Evolutionary conservation across 2,888 invertebrate genomes (phyloP), one percentile per base, ranked within the genome.

Genomic region (Cyaniris semiargus): DNA sequence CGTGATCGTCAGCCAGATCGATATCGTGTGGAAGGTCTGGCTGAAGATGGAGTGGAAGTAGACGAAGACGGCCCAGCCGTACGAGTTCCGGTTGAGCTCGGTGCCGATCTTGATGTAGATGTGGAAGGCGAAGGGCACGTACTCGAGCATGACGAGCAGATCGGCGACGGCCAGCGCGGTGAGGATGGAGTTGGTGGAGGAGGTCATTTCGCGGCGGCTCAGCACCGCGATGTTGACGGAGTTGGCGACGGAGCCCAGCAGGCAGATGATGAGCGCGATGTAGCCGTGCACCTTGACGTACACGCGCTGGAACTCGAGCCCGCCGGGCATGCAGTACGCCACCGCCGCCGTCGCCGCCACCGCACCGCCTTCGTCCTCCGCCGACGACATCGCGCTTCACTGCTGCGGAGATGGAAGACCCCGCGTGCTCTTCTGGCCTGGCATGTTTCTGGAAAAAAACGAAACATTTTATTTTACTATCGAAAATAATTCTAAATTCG

Each of bases 101-200:
- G 92, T 89, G 5, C 93, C 92, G 31, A 94, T 92, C 75, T 95
- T 94, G 27, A 97, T 95, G 85, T 97, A 97, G 80, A 96, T 96
- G 87, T 98, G 97, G 78, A 97, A 95, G 1, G 97, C 96, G 86
- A 97, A 97, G 0, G 98, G 98, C 79, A 99, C 97, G 89, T 98
- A 99, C 85, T 98, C 98, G 83, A 98, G 94, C 96, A 99, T 98
- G 58, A 98, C 98, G 27, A 98, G 94, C 70, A 99, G 95, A 88
- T 99, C 99, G 3, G 98, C 98, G 3, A 98, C 96, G 0, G 99
- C 98, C 13, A 98, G 94, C 4, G 97, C 97, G 0, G 98, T 98
- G n/a, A 99, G 95, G 76, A 99, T 98, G 76, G 97, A 96, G 90
- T 99, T 99, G 5, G 98, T 98, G 0, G 98, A 97, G 38, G 98